phyloP scores from a whole-genome alignment of 2,113 vertebrate genomes.

The Alouatta palliata region DNA sequence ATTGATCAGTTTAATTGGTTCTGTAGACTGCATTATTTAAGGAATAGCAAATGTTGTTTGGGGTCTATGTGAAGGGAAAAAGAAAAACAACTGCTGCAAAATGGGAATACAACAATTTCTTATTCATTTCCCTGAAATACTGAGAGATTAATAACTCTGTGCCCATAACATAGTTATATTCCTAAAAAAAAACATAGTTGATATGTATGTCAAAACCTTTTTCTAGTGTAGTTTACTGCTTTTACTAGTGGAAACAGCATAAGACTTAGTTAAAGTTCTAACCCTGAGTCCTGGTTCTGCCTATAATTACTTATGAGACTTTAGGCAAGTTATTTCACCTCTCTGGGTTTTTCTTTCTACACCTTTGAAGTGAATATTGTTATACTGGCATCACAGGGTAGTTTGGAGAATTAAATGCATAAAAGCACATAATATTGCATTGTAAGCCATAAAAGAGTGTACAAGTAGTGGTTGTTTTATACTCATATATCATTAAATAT shows the following conservation, averaged over 20 bases:
- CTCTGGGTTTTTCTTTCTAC: not conserved
- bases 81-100: not conserved
- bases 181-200: not conserved
- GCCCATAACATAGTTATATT: not conserved
- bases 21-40: not conserved
- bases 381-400: not conserved
- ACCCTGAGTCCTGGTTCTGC: not conserved
- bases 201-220: not conserved
- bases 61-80: not conserved
- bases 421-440: not conserved
- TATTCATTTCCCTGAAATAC: not conserved
- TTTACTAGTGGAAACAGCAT: not conserved
- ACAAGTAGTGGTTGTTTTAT: not conserved
- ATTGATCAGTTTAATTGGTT: not conserved
- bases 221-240: not conserved
- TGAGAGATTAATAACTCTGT: not conserved
- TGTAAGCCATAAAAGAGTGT: not conserved
- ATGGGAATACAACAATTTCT: not conserved
- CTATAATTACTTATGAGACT: slow-evolving; percentile 26
- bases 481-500: not conserved
- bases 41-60: not conserved
- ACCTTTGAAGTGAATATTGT: slow-evolving; percentile 44
- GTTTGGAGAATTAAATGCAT: slow-evolving; percentile 25
- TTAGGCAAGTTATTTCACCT: slow-evolving; percentile 15
- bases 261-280: not conserved